phyloP scores from a whole-genome alignment of 2,888 invertebrate species.

The Deroplatys truncata region DNA sequence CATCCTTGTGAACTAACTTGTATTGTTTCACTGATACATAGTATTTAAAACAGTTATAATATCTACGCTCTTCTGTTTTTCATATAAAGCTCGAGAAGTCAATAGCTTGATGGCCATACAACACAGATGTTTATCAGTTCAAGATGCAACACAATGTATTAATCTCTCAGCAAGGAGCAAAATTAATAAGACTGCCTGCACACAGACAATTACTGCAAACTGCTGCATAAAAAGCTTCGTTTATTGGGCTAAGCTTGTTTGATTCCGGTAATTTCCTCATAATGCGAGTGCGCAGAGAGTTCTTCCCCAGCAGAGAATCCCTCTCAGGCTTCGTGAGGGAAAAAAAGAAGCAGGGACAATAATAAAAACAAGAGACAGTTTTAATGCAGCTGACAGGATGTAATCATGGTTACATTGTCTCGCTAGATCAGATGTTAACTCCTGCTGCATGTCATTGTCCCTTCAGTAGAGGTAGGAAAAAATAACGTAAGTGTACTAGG shows the following conservation, averaged over 20 bases:
- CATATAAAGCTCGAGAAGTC: no score
- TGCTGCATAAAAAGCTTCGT: not conserved
- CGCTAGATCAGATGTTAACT: not conserved
- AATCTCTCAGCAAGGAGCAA: not conserved
- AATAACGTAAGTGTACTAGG: no score
- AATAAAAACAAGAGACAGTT: not conserved
- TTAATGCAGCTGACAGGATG: not conserved
- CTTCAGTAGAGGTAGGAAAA: no score
- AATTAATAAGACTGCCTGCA: not conserved
- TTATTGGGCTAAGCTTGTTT: not conserved
- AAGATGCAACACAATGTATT: not conserved
- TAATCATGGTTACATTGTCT: not conserved
- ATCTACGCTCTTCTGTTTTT: no score
- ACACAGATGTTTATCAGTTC: not conserved
- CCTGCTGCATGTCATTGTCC: not conserved
- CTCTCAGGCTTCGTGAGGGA: not conserved
- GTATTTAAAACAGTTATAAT: no score
- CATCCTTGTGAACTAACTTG: no score
- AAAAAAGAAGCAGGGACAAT: not conserved
- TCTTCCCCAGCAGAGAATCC: not conserved
- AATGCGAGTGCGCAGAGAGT: not conserved
- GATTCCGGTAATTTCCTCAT: not conserved
- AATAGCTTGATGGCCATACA: not conserved
- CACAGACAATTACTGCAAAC: not conserved
- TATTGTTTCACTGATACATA: no score